Evolutionary conservation across 2,888 invertebrate species (phyloP), one percentile per base, ranked within the genome.

Genomic region (Caenorhabditis uteleia): DNA sequence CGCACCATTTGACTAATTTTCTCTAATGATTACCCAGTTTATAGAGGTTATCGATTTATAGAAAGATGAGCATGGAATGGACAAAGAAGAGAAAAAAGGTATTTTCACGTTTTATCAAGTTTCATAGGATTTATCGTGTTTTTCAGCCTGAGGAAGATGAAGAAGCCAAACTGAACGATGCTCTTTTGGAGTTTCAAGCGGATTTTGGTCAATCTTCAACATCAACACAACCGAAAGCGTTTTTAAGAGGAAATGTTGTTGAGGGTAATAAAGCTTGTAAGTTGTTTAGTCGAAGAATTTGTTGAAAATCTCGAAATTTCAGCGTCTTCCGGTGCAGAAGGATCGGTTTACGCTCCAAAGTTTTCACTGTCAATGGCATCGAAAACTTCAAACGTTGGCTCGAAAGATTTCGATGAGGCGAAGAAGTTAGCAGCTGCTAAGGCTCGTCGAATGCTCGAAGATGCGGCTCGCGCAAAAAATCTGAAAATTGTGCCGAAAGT

Each of bases 241-340:
- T 98, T 93, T 91, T 98, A 6, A 93, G 95, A 86, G 97, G 95
- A 56, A 95, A 94, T 50, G 92, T 94, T 1, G 95, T 95, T 12
- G 77, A 80, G 29, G 77, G 77, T 34, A 75, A 74, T 45, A 75
- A 77, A 45, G 58, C 50, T 16, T 51, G 72, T 73, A 26, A 31
- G 53, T 44, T 59, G 43, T 20, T 47, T 14, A n/a, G 5, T 8
- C 6, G 4, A 39, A 20, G 3, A 39, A 20, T 20, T 16, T 20
- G 7, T 7, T 16, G 8, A 8, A 5, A 14, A n/a, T 5, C 7
- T 34, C 5, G 34, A 34, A 5, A 34, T 51, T 66, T 45, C 47
- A 72, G 68, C 48, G 2, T 40, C 10, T 29, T 25, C 56, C 7
- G 27, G 44, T 14, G 25, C 49, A 14, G 42, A 50, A 29, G 58